Percentiles rank a stretch among this genome's conserved stretches.
These are phyloP conservation scores for Malurus splendens DNA, from an alignment of 2,797 vertebrate species.

Conservation along the genomic window DNA sequence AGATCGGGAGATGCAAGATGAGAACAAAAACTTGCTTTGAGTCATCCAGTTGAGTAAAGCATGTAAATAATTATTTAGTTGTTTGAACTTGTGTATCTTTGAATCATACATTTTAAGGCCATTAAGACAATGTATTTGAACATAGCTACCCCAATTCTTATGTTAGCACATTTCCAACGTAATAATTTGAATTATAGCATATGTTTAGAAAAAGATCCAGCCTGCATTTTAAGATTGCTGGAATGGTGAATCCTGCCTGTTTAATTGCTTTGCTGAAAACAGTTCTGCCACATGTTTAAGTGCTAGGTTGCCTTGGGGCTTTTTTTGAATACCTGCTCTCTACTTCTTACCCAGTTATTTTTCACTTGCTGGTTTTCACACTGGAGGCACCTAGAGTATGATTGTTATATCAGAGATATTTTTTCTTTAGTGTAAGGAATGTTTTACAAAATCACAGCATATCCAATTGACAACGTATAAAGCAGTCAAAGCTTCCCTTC, in stretches of 20 bases:
- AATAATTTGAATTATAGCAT: neutral
- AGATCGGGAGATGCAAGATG: neutral
- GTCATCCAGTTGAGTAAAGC: neutral
- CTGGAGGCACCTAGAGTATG: neutral
- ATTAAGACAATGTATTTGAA: neutral
- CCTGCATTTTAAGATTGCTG: neutral
- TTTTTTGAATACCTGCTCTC: constrained; percentile 41
- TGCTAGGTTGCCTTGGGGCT: constrained; percentile 23
- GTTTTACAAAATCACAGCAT: neutral
- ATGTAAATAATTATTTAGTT: neutral
- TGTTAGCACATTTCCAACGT: neutral
- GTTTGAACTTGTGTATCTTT: neutral
- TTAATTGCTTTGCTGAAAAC: constrained; percentile 35
- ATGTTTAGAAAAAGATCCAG: neutral
- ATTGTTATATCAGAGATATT: neutral
- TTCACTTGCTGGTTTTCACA: neutral
- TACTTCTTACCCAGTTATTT: neutral
- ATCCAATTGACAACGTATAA: neutral
- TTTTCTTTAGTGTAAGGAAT: neutral
- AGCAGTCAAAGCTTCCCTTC: neutral
- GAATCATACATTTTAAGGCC: neutral
- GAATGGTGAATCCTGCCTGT: neutral
- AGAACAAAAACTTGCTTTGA: neutral
- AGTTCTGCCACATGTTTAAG: constrained; percentile 4
- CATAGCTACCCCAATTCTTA: neutral